Base-by-base conservation (phyloP, 2,888 invertebrate species). In the Macropis europaea region DNA sequence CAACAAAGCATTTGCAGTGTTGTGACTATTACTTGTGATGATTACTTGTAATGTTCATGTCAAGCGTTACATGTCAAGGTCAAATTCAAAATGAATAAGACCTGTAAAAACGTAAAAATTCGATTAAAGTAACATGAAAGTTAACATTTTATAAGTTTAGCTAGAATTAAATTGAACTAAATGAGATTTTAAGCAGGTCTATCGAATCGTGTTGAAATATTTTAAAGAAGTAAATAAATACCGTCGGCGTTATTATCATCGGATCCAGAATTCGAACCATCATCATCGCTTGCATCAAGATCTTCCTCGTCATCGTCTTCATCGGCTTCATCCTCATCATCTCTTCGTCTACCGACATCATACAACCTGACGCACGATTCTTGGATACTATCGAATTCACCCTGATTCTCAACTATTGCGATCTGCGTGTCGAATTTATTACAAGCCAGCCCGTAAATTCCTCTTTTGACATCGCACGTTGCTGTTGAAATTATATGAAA, bases 361-460 rank as follows among this genome's bases (percentile, higher is more conserved):
- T 98, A 99, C 11, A 99, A 90, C 82, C 97, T 94, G 63, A 98
- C 97, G 76, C 95, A 94, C 1, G 97, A 97, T 90, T 98, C 98
- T 87, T 97, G 96, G 73, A 95, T 93, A 72, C 95, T 93, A 67
- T 96, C 95, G 87, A 95, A 96, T 80, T 95, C 93, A 0, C 95
- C 95, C 87, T 95, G 93, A 90, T 97, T 97, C 91, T 99, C 99
- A 0, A 99, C 97, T 0, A 98, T 91, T 0, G 97, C 97, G 74
- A 99, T 94, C 90, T 96, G 96, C 28, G 95, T 95, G 83, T 98
- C 98, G 86, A 93, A 94, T 45, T 93, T 93, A 82, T 97, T 97
- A 66, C 96, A 94, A 63, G 95, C 94, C 75, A 99, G 90, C 85
- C 96, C 96, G 88, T 96, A 95, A 60, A 99, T 96, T 83, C 95